Conservation (phyloP, 2,113 vertebrate species). For the Zootoca vivipara region DNA sequence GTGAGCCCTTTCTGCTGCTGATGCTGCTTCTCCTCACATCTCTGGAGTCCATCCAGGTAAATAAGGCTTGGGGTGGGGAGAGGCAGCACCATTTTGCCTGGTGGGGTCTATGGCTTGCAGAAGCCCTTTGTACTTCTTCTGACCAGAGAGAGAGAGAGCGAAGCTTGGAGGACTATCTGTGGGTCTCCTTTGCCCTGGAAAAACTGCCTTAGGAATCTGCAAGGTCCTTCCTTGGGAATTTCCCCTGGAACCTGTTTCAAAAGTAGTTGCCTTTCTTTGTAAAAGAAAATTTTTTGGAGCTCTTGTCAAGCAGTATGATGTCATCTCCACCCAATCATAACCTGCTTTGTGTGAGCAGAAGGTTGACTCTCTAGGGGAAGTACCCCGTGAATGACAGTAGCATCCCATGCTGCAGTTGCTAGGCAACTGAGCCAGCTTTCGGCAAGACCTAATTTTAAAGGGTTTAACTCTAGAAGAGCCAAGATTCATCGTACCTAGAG, state of each 20-base stretch:
- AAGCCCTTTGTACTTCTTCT: too few species aligned
- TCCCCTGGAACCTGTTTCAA: background rate
- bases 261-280: slow-evolving; percentile 52
- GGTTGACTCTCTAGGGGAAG: slow-evolving; percentile 65
- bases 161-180: too few species aligned
- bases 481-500: slow-evolving; percentile 57
- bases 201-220: too few species aligned
- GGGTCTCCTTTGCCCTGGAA: too few species aligned
- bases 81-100: too few species aligned
- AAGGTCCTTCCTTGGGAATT: background rate
- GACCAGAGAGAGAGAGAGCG: too few species aligned
- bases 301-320: slow-evolving; percentile 61
- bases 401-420: slow-evolving; percentile 73
- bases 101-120: too few species aligned
- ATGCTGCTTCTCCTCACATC: too few species aligned
- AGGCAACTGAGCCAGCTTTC: slow-evolving; percentile 74
- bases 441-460: slow-evolving; percentile 74
- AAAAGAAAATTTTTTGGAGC: slow-evolving; percentile 36
- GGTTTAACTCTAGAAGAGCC: slow-evolving; percentile 76
- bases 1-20: too few species aligned
- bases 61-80: too few species aligned
- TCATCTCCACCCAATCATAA: slow-evolving; percentile 80
- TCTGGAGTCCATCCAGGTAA: too few species aligned
- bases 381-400: slow-evolving; percentile 74
- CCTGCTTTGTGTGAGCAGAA: slow-evolving; percentile 59